Percentiles rank a stretch among this genome's conserved stretches.
Conservation (phyloP, 2,888 invertebrate genomes). For the Eupithecia insigniata region DNA sequence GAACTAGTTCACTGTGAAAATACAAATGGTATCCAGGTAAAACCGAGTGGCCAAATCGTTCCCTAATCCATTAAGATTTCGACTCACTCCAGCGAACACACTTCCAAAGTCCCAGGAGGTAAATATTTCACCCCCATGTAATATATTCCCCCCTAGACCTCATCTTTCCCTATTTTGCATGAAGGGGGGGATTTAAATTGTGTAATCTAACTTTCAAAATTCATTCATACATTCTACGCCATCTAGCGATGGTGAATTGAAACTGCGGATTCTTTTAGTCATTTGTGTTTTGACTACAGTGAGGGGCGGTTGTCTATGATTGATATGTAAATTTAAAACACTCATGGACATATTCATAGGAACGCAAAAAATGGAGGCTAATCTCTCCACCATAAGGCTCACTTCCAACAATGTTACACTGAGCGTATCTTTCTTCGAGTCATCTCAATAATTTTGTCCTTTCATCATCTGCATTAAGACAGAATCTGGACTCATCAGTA, state of each 20-base stretch:
- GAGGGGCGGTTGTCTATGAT: constrained; percentile 52
- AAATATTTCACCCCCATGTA: constrained; percentile 80
- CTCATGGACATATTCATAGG: no score
- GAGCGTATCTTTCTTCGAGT: no score
- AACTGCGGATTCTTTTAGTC: constrained; percentile 77
- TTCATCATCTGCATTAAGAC: no score
- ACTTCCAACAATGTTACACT: no score
- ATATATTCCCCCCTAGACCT: constrained; percentile 81
- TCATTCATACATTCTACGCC: constrained; percentile 84
- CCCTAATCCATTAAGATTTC: constrained; percentile 83
- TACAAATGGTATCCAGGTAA: constrained; percentile 70
- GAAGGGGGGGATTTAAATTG: constrained; percentile 84
- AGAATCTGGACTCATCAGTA: no score
- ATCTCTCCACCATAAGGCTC: no score
- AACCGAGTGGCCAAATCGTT: constrained; percentile 76
- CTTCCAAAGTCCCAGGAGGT: constrained; percentile 81
- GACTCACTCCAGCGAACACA: constrained; percentile 75
- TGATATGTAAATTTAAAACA: constrained; percentile 60
- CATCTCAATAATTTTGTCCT: no score
- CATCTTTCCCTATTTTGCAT: constrained; percentile 84
- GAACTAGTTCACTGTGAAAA: constrained; percentile 55
- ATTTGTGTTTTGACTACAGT: constrained; percentile 64
- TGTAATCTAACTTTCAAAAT: constrained; percentile 84
- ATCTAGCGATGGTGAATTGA: constrained; percentile 83
- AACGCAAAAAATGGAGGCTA: no score